Conservation (phyloP, 2,797 vertebrate species). For the Phrynocephalus vlangalii region DNA sequence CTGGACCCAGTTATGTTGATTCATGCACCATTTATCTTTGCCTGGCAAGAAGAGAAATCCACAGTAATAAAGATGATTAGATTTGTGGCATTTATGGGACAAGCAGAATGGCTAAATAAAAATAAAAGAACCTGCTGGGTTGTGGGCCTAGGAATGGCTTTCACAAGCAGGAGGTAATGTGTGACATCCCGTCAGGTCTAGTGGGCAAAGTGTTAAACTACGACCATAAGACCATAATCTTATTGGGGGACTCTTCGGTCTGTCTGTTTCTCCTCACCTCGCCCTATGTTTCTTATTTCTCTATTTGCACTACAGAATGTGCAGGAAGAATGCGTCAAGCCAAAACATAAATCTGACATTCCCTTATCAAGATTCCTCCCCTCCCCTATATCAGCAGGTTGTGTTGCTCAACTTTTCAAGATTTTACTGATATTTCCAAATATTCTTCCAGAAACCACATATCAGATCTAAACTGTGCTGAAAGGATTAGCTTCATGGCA, state of each 20-base stretch:
- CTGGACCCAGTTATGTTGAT: not conserved
- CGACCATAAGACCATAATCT: not conserved
- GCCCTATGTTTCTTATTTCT: not conserved
- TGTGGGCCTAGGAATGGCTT: not conserved
- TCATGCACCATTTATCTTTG: conserved; percentile 14
- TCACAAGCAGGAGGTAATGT: not conserved
- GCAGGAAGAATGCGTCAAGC: not conserved
- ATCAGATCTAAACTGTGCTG: not conserved
- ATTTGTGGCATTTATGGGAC: not conserved
- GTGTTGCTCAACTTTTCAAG: not conserved
- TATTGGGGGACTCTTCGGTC: not conserved
- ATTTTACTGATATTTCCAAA: not conserved
- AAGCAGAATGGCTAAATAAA: not conserved
- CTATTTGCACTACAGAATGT: not conserved
- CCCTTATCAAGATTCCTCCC: not conserved
- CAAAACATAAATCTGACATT: not conserved
- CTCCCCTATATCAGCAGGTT: not conserved
- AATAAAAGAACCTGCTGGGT: not conserved
- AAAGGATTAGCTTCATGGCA: not conserved
- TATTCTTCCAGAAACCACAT: not conserved
- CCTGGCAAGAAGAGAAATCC: conserved; percentile 5
- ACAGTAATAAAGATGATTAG: conserved; percentile 11
- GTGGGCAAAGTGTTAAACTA: not conserved
- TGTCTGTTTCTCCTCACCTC: not conserved
- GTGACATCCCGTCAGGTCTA: too few relatives aligned